These are phyloP conservation scores for Zootermopsis nevadensis DNA, from an alignment of 2,888 invertebrate genomes.

Conservation along the genomic window DNA sequence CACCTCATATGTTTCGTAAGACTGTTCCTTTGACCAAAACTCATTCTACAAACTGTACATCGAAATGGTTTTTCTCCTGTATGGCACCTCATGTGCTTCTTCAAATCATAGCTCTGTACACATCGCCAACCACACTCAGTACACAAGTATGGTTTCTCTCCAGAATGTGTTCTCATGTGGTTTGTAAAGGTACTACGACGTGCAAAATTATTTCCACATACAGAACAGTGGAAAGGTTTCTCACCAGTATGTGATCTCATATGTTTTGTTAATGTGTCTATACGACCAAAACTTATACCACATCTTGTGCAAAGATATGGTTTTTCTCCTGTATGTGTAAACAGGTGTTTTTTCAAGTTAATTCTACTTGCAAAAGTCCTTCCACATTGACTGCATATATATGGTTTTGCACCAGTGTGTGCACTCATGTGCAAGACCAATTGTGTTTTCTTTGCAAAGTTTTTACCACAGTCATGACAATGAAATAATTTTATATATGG, in stretches of 20 bases:
- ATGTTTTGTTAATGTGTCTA: conserved; percentile 31
- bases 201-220: conserved; percentile 21
- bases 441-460: conserved; percentile 34
- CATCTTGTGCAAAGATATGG: conserved; percentile 34
- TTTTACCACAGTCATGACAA: conserved; percentile 32
- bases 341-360: conserved; percentile 37
- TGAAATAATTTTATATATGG: conserved; percentile 20
- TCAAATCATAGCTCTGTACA: conserved; percentile 34
- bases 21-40: conserved; percentile 32
- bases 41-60: conserved; percentile 25
- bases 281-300: conserved; percentile 27
- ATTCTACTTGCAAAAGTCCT: conserved; percentile 21
- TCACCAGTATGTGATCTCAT: conserved; percentile 35
- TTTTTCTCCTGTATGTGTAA: conserved; percentile 39
- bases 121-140: conserved; percentile 37
- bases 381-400: conserved; percentile 25
- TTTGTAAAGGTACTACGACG: conserved; percentile 23
- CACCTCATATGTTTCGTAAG: conserved; percentile 34
- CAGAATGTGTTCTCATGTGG: conserved; percentile 37
- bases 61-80: conserved; percentile 26
- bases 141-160: conserved; percentile 37
- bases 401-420: conserved; percentile 35
- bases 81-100: conserved; percentile 38
- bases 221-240: conserved; percentile 30
- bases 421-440: conserved; percentile 26